Evolutionary conservation across 2,113 vertebrate genomes (phyloP).

Genomic region (Emydura subglobosa): DNA sequence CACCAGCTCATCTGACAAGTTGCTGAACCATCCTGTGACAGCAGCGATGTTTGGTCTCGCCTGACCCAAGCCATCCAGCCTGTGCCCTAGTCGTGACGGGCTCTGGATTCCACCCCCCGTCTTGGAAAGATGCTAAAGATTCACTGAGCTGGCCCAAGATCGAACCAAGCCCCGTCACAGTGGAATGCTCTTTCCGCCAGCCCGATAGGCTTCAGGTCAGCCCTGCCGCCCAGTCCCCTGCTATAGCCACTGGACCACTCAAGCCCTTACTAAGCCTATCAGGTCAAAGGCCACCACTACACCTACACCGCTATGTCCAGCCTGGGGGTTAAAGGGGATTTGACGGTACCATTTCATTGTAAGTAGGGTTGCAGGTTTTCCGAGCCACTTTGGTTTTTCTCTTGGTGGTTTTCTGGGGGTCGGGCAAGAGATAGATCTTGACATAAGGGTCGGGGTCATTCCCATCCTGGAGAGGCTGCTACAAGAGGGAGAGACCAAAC

Average conservation of each 20-base stretch:
- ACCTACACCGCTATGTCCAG: not conserved
- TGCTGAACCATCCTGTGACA: not conserved
- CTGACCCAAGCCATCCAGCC: not conserved
- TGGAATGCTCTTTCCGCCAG: not conserved
- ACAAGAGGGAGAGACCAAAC: not conserved
- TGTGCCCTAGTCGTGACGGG: not conserved
- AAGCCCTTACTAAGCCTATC: fast-evolving
- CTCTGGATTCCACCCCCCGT: not conserved
- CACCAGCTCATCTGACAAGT: not conserved
- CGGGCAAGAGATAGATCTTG: constrained; percentile 95
- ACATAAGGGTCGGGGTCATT: constrained; percentile 96
- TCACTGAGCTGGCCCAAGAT: not conserved
- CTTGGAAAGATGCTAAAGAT: not conserved
- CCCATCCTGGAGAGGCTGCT: constrained; percentile 92
- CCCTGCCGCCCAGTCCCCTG: too few species aligned
- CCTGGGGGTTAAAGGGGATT: not conserved
- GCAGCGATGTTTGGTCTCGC: not conserved
- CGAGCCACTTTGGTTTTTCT: constrained; percentile 97
- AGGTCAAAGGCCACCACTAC: too few species aligned
- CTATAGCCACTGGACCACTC: not conserved
- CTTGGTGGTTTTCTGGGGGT: constrained; percentile 96
- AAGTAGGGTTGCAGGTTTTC: constrained; percentile 97
- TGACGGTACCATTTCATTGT: constrained; percentile 93
- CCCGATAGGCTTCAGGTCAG: not conserved
- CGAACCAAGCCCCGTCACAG: not conserved